A percentile compares a stretch with the other conserved stretches of the same genome.
Evolutionary conservation across 2,113 vertebrate species (phyloP).

Genomic region (Gallinago media): DNA sequence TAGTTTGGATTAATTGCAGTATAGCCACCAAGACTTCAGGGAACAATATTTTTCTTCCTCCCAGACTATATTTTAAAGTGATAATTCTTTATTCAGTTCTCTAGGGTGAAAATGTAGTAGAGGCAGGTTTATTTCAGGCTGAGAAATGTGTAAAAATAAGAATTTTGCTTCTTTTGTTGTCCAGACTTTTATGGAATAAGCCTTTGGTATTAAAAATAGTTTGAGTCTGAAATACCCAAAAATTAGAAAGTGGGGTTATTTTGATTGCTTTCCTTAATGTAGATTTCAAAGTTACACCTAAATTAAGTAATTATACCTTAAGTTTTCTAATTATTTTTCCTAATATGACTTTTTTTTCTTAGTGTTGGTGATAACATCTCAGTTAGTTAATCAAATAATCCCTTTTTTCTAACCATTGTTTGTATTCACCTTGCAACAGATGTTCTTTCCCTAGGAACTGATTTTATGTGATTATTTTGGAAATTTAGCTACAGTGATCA

Average conservation of each 20-base stretch:
- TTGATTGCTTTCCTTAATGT: neutral
- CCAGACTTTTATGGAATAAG: neutral
- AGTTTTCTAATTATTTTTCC: neutral
- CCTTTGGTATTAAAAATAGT: neutral
- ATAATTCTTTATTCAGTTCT: neutral
- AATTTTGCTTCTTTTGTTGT: neutral
- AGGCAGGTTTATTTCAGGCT: neutral
- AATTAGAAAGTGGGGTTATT: neutral
- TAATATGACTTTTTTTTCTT: neutral
- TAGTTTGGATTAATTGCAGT: neutral
- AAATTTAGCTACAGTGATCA: neutral
- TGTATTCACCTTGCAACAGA: neutral
- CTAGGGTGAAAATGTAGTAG: neutral
- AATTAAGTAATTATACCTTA: neutral
- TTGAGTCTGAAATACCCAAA: neutral
- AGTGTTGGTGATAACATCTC: accelerated
- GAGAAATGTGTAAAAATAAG: neutral
- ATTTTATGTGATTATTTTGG: neutral
- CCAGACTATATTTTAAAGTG: neutral
- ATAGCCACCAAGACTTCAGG: neutral
- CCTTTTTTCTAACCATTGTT: neutral
- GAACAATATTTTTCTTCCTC: neutral
- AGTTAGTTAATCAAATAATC: neutral
- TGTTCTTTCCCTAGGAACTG: neutral
- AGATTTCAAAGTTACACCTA: neutral